Conservation (phyloP, 2,113 vertebrate genomes). For the Euleptes europaea region DNA sequence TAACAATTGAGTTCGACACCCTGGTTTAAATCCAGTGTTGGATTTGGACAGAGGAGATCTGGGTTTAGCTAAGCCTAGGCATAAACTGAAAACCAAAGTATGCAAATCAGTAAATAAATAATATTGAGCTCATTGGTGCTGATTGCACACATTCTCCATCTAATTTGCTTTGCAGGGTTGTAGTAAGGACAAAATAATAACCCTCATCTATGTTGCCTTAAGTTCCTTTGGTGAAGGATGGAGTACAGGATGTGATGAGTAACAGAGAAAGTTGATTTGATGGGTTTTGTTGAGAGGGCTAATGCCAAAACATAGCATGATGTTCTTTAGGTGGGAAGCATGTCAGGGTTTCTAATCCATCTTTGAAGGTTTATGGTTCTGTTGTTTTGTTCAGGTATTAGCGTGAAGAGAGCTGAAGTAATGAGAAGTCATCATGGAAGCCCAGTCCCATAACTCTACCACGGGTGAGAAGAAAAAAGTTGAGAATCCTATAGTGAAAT, state of each 20-base stretch:
- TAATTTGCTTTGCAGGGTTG: background rate
- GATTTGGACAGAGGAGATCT: background rate
- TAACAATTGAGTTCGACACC: no score
- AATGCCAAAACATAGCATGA: constrained; percentile 28
- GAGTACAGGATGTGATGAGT: background rate
- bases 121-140: background rate
- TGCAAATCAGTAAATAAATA: background rate
- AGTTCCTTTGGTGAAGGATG: background rate
- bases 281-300: constrained; percentile 24
- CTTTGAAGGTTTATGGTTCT: constrained; percentile 51
- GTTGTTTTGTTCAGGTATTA: constrained; percentile 75
- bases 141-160: background rate
- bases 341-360: constrained; percentile 12
- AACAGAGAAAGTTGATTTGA: constrained; percentile 39
- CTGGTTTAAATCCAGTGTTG: no score
- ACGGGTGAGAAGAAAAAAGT: constrained; percentile 95
- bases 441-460: constrained; percentile 93
- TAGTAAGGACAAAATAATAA: background rate
- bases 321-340: constrained; percentile 30
- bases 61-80: background rate
- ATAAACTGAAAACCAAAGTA: background rate
- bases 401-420: constrained; percentile 88
- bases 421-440: constrained; percentile 96
- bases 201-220: constrained; percentile 16
- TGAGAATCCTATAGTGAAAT: constrained; percentile 94